Conservation (phyloP, 2,888 invertebrate genomes). For the Caenorhabditis becei region DNA sequence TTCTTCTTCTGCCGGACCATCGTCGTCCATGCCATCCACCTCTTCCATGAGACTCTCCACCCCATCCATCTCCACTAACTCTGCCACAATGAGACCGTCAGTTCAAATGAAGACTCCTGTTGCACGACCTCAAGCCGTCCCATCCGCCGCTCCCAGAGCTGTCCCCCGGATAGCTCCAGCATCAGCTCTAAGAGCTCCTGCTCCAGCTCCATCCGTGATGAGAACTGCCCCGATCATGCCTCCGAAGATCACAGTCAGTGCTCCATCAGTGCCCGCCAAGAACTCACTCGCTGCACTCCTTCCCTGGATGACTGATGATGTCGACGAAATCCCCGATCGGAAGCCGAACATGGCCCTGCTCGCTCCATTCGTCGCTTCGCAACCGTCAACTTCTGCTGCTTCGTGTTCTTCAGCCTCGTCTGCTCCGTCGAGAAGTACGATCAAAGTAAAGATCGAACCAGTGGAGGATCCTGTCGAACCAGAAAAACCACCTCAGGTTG, state of each 20-base stretch:
- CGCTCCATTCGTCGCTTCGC: background rate
- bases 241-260: constrained; percentile 27
- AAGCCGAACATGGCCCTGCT: constrained; percentile 9
- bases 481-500: constrained; percentile 15
- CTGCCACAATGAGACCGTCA: background rate
- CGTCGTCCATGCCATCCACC: background rate
- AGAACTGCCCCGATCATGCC: constrained; percentile 14
- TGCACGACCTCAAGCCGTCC: background rate
- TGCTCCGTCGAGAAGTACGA: background rate
- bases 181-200: background rate
- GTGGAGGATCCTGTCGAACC: background rate
- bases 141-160: too few relatives aligned
- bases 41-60: background rate
- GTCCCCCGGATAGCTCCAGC: background rate
- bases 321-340: background rate
- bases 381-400: background rate
- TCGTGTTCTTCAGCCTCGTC: background rate
- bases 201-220: constrained; percentile 3
- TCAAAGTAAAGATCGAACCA: constrained; percentile 18
- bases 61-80: background rate
- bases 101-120: background rate
- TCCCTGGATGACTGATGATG: constrained; percentile 38
- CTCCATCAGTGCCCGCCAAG: too few relatives aligned
- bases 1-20: constrained; percentile 2
- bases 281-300: constrained; percentile 32